Conservation (phyloP, 2,888 invertebrate species). For the Brenthis hecate region DNA sequence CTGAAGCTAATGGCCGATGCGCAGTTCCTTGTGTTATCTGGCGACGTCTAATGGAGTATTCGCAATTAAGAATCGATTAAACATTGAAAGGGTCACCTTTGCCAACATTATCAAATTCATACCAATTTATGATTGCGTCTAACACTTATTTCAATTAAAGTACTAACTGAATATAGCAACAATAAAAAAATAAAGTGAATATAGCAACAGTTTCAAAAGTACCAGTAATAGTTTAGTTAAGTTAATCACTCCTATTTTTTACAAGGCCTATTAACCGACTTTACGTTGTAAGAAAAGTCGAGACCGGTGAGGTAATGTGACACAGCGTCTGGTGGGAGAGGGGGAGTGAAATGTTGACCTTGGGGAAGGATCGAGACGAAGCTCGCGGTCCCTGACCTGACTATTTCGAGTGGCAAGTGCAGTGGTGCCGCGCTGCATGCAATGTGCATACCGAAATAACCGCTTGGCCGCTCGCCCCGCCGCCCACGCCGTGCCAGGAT, state of each 20-base stretch:
- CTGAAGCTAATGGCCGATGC: conserved; percentile 55
- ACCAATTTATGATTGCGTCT: conserved; percentile 23
- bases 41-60: conserved; percentile 68
- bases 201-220: not conserved
- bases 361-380: conserved; percentile 79
- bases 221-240: too few relatives aligned
- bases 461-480: conserved; percentile 62
- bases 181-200: not conserved
- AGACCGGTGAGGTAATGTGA: conserved; percentile 54
- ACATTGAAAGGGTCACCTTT: conserved; percentile 68
- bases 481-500: conserved; percentile 59
- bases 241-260: conserved; percentile 21
- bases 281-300: conserved; percentile 46
- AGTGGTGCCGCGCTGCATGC: conserved; percentile 71
- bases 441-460: conserved; percentile 83
- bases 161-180: not conserved
- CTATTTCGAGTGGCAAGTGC: conserved; percentile 82
- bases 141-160: not conserved
- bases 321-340: conserved; percentile 46
- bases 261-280: conserved; percentile 48
- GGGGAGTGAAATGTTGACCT: conserved; percentile 74
- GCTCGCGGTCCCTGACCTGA: conserved; percentile 81
- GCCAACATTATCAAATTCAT: conserved; percentile 57
- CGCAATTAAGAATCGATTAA: conserved; percentile 80
- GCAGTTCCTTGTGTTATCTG: conserved; percentile 69